Evolutionary conservation across 2,888 invertebrate genomes (phyloP).

Genomic region (Andrena chrysosceles): DNA sequence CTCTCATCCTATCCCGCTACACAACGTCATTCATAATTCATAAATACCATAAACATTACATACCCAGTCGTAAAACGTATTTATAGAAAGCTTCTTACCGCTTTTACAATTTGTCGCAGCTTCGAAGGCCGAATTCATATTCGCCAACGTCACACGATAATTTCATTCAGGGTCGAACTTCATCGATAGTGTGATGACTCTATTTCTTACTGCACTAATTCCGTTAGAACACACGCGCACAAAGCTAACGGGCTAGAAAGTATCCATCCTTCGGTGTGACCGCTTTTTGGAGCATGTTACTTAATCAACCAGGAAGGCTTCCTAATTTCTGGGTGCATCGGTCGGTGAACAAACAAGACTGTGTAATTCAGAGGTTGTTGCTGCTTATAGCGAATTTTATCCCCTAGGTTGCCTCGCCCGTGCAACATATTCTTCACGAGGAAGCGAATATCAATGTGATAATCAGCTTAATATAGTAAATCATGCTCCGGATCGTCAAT

Average conservation of each 20-base stretch:
- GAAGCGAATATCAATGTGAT: not conserved
- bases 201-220: conserved; percentile 15
- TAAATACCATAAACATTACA: conserved; percentile 49
- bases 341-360: not conserved
- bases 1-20: not conserved
- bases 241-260: conserved; percentile 1
- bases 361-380: too few species aligned
- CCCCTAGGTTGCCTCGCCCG: not conserved
- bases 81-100: conserved; percentile 54
- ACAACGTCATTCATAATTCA: conserved; percentile 61
- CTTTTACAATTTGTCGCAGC: conserved; percentile 56
- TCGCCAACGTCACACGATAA: conserved; percentile 50
- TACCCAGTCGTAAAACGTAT: conserved; percentile 44
- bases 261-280: conserved; percentile 8
- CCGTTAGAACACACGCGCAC: not conserved
- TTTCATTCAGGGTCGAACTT: conserved; percentile 52
- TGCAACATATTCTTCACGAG: not conserved
- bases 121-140: conserved; percentile 53
- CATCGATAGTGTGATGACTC: conserved; percentile 36
- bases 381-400: not conserved
- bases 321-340: not conserved
- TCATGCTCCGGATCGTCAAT: not conserved
- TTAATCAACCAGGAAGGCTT: conserved; percentile 6
- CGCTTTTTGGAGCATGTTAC: not conserved
- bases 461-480: not conserved